These are phyloP conservation scores for Arenaria interpres DNA, from an alignment of 2,113 vertebrate genomes.

Conservation along the genomic window DNA sequence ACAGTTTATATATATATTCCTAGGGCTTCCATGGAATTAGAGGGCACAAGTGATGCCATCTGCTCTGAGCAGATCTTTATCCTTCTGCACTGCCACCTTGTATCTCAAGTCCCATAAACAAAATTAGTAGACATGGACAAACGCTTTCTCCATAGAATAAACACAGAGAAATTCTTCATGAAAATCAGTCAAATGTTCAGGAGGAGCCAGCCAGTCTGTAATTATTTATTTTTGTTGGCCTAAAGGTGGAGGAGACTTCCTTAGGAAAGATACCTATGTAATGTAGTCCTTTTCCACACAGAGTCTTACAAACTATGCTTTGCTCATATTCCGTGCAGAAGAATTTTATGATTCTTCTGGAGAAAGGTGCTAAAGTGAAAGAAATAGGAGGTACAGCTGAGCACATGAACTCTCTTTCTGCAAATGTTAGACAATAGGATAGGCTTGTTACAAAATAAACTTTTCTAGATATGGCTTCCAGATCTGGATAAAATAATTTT, in stretches of 20 bases:
- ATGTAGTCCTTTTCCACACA: neutral
- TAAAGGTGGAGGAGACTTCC: neutral
- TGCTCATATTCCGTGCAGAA: neutral
- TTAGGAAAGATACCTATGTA: neutral
- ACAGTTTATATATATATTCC: neutral
- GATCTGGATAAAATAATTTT: neutral
- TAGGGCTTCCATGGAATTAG: neutral
- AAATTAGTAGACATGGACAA: neutral
- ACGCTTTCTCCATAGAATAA: neutral
- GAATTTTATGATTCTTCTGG: neutral
- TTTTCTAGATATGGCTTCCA: neutral
- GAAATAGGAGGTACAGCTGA: neutral
- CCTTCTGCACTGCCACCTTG: neutral
- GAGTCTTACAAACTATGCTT: neutral
- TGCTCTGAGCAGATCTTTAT: neutral
- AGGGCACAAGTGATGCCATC: neutral
- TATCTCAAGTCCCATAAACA: neutral
- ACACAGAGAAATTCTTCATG: neutral
- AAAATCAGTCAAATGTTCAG: neutral
- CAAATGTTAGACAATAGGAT: neutral
- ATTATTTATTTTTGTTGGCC: no score
- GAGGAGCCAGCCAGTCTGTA: neutral
- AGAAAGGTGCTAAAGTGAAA: neutral
- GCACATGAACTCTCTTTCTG: neutral
- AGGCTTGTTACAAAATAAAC: neutral